Base-by-base conservation (phyloP, 2,888 invertebrate species). In the Ophion slaviceki region DNA sequence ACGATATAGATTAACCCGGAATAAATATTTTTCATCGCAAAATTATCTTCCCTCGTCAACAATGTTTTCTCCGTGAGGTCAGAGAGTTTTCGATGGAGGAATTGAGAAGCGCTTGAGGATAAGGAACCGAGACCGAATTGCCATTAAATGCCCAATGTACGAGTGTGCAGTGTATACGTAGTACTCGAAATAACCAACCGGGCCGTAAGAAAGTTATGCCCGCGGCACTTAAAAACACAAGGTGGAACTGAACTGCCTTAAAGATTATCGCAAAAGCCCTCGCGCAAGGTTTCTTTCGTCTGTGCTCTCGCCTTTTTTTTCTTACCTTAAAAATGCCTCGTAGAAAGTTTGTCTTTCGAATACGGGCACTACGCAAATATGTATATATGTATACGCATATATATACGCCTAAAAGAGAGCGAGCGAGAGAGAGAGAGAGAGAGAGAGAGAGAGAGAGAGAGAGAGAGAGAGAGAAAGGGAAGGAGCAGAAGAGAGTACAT, bases 171-270 rank as follows among this genome's bases (percentile, higher is more conserved):
- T 59, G n/a, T 45, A 45, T 20, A 77, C 66, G 77, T 72, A 32
- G 68, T 62, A 83, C 80, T 86, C 83, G 64, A 74, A 86, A 86
- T 83, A 86, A 83, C 80, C 80, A 59, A 74, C 68, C 72, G 45
- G 80, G 53, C 64, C 72, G 68, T 71, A 86, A 83, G 86, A 86
- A 86, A 86, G 86, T 86, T 83, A 40, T 32, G 86, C 86, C 83
- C 62, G 77, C 68, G 83, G 86, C 86, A 53, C 32, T 77, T 7
- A 36, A 68, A 80, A 32, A 53, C 17, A 66, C 62, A 67, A 76
- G 82, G 76, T 64, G 53, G 68, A 40, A 64, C 17, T 67, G 62
- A 47, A 68, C 75, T 36, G 47, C 61, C 40, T 24, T 20, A 59
- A 45, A 68, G 53, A 77, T 76, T 59, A 59, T 80, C 67, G 80